Evolutionary conservation across 2,113 vertebrate genomes (phyloP).

Genomic region (Nicator chloris): DNA sequence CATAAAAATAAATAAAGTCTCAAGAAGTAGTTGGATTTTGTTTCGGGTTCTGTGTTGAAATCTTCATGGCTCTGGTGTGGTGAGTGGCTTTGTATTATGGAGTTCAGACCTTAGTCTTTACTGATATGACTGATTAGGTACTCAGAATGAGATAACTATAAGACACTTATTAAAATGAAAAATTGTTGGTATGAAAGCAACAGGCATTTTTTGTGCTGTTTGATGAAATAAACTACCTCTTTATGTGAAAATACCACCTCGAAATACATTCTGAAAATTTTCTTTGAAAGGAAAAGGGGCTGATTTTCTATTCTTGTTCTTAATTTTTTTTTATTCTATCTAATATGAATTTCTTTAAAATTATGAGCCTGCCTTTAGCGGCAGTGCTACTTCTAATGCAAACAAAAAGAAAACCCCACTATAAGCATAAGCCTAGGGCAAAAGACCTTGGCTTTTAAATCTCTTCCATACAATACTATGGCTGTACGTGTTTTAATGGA

Average conservation of each 20-base stretch:
- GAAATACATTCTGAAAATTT: background rate
- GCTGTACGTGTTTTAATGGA: background rate
- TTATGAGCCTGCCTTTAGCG: background rate
- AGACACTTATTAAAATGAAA: background rate
- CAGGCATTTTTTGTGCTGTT: background rate
- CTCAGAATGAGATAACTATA: background rate
- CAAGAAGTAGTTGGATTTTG: slow-evolving; percentile 20
- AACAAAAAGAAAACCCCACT: background rate
- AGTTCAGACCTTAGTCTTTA: background rate
- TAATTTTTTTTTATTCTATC: background rate
- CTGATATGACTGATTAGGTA: background rate
- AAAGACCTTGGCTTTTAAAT: background rate
- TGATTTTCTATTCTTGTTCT: background rate
- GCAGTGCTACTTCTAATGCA: background rate
- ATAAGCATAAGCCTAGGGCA: background rate
- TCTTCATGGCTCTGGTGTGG: background rate
- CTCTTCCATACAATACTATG: background rate
- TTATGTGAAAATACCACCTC: background rate
- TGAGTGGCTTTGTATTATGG: background rate
- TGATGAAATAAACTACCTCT: background rate
- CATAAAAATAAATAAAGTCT: slow-evolving; percentile 64
- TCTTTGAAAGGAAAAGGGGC: background rate
- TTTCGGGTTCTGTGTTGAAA: slow-evolving; percentile 45
- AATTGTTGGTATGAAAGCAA: background rate
- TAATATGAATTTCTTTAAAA: background rate